A percentile compares a stretch with the other conserved stretches of the same genome.
These are phyloP conservation scores for Netelia inedita DNA, from an alignment of 2,888 invertebrate species.

Conservation along the genomic window DNA sequence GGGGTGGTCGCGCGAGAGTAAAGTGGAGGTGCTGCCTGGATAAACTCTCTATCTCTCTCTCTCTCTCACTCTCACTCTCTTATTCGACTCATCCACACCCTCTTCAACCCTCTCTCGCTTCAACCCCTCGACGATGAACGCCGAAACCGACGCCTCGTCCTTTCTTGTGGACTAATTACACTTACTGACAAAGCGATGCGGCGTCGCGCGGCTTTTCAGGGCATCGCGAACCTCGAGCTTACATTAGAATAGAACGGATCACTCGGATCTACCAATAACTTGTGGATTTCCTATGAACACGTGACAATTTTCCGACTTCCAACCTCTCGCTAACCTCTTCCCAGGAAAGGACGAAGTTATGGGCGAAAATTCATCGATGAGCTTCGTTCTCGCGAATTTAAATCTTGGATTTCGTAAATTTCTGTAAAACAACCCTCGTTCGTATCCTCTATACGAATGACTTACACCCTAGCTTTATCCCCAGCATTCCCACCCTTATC, in stretches of 20 bases:
- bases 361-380: too few relatives aligned
- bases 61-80: conserved; percentile 60
- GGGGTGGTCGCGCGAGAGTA: conserved; percentile 74
- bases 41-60: conserved; percentile 64
- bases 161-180: conserved; percentile 84
- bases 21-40: conserved; percentile 65
- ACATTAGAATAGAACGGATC: conserved; percentile 28
- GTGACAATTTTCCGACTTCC: conserved; percentile 82
- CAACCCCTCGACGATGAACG: conserved; percentile 49
- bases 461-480: too few relatives aligned
- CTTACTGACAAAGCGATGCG: conserved; percentile 84
- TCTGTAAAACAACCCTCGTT: background rate
- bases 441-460: background rate
- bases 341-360: too few relatives aligned
- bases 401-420: background rate
- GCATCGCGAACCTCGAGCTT: conserved; percentile 32
- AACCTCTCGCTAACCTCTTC: background rate
- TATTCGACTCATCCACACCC: conserved; percentile 57
- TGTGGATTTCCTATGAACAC: conserved; percentile 82
- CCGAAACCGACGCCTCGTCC: conserved; percentile 63
- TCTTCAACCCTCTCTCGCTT: conserved; percentile 49
- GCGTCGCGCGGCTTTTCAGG: conserved; percentile 45
- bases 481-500: background rate
- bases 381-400: too few relatives aligned
- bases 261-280: conserved; percentile 80